Evolutionary conservation across 1,140 invertebrate species (phyloP).

Genomic region (Bombus cullumanus): DNA sequence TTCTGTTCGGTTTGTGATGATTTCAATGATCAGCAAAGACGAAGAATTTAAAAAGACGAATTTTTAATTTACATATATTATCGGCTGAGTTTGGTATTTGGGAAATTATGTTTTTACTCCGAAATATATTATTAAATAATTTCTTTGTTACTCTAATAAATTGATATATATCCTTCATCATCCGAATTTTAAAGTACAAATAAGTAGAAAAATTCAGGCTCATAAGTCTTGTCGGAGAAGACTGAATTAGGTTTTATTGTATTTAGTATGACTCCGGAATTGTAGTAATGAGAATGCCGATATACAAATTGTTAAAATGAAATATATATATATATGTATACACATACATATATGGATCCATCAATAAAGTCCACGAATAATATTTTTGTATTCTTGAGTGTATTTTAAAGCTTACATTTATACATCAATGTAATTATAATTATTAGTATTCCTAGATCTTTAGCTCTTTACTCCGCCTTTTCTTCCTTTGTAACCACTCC

Average conservation of each 20-base stretch:
- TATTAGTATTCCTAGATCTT: background rate
- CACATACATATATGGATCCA: constrained; percentile 6
- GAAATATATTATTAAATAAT: background rate
- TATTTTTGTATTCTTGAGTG: constrained; percentile 30
- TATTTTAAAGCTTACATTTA: background rate
- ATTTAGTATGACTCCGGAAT: constrained; percentile 25
- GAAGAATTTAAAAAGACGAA: too few relatives aligned
- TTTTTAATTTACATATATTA: constrained; percentile 31
- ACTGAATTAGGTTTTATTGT: constrained; percentile 47
- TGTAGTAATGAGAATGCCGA: constrained; percentile 13
- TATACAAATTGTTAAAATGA: constrained; percentile 37
- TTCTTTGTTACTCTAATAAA: background rate
- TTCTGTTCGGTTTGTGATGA: background rate
- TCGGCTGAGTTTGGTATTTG: background rate
- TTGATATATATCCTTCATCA: background rate
- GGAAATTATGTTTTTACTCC: background rate
- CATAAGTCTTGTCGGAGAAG: constrained; percentile 12
- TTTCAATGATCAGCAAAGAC: background rate
- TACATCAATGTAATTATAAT: background rate
- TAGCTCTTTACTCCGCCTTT: constrained; percentile 24
- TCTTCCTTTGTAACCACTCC: constrained; percentile 2
- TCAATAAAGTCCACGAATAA: constrained; percentile 45
- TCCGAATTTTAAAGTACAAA: constrained; percentile 28
- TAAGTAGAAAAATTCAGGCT: constrained; percentile 6
- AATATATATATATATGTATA: constrained; percentile 3